Base-by-base conservation (phyloP, 1,140 invertebrate species). In the Plodia interpunctella region DNA sequence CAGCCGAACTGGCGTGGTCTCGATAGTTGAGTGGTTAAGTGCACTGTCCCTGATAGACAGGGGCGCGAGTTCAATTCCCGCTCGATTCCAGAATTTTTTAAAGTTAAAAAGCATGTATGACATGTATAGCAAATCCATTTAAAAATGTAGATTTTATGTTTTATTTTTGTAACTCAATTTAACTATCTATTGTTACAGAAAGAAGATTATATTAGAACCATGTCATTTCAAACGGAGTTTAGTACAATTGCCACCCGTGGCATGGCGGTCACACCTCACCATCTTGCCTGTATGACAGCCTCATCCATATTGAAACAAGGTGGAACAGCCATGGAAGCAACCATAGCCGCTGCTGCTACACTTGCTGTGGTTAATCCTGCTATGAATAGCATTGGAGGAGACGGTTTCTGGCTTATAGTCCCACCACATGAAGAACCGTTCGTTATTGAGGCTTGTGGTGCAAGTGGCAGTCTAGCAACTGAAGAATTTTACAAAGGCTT, bases 231-330 rank as follows among this genome's bases (percentile, higher is more conserved):
- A 25, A 84, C 85, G 83, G 66, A 80, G 0, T 66, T 50, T 21
- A 81, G 78, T 53, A 74, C 72, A 18, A 66, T 66, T n/a, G 79
- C 80, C 5, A 66, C 79, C 0, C 62, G 65, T 5, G 81, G 74
- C 19, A 87, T 88, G 83, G 86, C 83, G 66, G 86, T 88, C 0
- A 83, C 83, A n/a, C 86, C 86, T 5, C 81, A 88, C 32, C 80
- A 88, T 56, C 69, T 87, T 32, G 86, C 86, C 8, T 79, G 78
- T 6, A 77, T 86, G 59, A 82, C 68, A 44, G 86, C 83, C 11
- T 2, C 87, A 10, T 66, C 74, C n/a, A 77, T 88, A n/a, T 67
- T 88, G 3, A 65, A 66, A 62, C 70, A 78, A 64, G 86, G 83
- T 19, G 86, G 86, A 28, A 86, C 83, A 0, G 86, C 86, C 1